Evolutionary conservation across 2,888 invertebrate genomes (phyloP).

Genomic region (Aporophyla lueneburgensis): DNA sequence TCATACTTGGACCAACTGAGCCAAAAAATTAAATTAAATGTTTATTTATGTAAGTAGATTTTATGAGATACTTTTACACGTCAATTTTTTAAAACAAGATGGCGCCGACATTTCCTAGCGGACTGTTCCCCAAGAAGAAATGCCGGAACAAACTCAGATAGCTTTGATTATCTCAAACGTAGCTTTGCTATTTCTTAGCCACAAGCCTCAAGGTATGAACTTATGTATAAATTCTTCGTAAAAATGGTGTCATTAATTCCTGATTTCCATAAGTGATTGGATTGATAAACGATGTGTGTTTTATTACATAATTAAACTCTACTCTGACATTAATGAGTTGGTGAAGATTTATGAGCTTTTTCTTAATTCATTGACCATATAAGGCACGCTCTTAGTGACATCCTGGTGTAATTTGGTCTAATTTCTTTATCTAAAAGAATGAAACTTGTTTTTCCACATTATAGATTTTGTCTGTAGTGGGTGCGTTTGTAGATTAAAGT

Average conservation of each 20-base stretch:
- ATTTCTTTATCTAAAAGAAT: not conserved
- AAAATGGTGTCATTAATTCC: slow-evolving; percentile 32
- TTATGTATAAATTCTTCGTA: too few species aligned
- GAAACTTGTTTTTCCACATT: slow-evolving; percentile 11
- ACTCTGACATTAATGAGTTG: slow-evolving; percentile 46
- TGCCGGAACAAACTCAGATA: too few species aligned
- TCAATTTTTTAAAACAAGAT: too few species aligned
- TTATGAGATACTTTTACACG: too few species aligned
- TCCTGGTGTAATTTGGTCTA: slow-evolving; percentile 30
- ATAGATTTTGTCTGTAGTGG: not conserved
- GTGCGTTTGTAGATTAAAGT: not conserved
- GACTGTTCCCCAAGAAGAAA: too few species aligned
- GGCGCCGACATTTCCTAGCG: too few species aligned
- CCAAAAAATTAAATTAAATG: too few species aligned
- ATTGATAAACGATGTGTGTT: slow-evolving; percentile 54
- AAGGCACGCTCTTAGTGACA: slow-evolving; percentile 24
- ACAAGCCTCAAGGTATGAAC: too few species aligned
- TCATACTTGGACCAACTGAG: too few species aligned
- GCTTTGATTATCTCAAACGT: too few species aligned
- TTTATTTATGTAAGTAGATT: too few species aligned
- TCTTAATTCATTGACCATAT: slow-evolving; percentile 16
- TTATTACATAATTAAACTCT: slow-evolving; percentile 58
- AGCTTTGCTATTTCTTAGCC: too few species aligned
- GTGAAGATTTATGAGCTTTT: slow-evolving; percentile 47
- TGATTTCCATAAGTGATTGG: slow-evolving; percentile 56